These are phyloP conservation scores for Anolis sagrei DNA, from an alignment of 2,113 vertebrate species.

Conservation along the genomic window DNA sequence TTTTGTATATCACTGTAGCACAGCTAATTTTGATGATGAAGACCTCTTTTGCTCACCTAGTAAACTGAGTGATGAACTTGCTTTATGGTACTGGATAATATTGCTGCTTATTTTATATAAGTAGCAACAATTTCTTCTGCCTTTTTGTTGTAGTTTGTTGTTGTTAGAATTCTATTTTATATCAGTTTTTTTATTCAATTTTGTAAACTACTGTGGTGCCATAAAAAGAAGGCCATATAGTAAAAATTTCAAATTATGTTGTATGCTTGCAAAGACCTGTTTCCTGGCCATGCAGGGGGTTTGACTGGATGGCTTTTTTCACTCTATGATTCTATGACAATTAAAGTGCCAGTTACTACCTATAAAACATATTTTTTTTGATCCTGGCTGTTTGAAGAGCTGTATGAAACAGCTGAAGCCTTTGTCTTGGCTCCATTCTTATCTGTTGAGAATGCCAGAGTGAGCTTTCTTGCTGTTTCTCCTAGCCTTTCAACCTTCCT, in stretches of 20 bases:
- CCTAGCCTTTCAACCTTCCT: too few species aligned
- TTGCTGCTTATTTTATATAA: background rate
- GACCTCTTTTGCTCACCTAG: background rate
- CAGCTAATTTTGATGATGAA: background rate
- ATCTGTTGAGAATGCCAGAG: too few species aligned
- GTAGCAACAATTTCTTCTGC: background rate
- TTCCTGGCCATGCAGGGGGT: too few species aligned
- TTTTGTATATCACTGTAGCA: background rate
- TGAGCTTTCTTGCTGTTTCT: too few species aligned
- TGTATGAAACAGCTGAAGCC: too few species aligned
- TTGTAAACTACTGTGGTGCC: background rate
- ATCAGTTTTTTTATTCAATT: background rate
- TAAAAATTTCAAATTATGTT: background rate
- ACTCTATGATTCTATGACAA: too few species aligned
- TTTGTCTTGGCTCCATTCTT: too few species aligned
- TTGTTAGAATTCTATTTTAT: background rate
- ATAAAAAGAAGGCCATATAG: background rate
- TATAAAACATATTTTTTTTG: too few species aligned
- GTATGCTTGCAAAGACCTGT: background rate
- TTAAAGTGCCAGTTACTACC: too few species aligned
- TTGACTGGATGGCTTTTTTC: too few species aligned
- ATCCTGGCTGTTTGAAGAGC: too few species aligned
- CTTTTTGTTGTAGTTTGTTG: background rate
- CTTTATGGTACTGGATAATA: background rate
- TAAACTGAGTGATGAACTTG: background rate